Base-by-base conservation (phyloP, 2,888 invertebrate genomes). In the Mystacides longicornis region DNA sequence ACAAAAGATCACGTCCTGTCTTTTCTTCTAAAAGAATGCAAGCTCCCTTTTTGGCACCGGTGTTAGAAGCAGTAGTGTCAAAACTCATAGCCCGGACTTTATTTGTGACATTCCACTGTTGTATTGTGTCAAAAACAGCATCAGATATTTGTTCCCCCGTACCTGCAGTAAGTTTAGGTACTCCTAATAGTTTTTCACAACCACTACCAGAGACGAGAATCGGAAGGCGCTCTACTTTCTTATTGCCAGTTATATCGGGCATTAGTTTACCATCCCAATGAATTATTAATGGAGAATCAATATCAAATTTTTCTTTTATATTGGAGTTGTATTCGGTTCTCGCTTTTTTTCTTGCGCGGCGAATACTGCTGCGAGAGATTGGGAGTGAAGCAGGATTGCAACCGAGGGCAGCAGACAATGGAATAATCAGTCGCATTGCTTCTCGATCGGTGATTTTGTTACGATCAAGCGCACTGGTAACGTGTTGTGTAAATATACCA, bases 11-110 rank as follows among this genome's bases (percentile, higher is more conserved):
- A 31, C 7, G 31, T 31, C 31, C n/a, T n/a, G n/a, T n/a, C 20
- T 46, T 46, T 46, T 11, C 47, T 46, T 46, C 11, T 46, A 46
- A 20, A 20, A 46, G 47, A 46, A 19, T 43, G 47, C 47, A 46
- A 19, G 47, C 47, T 46, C 20, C 20, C 20, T 46, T 46, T 46
- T 46, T 46, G 47, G 18, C 47, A 46, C n/a, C n/a, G n/a, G n/a
- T n/a, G n/a, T n/a, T n/a, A n/a, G n/a, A n/a, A n/a, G n/a, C n/a
- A n/a, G n/a, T n/a, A n/a, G n/a, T n/a, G n/a, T n/a, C n/a, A n/a
- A n/a, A n/a, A n/a, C n/a, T n/a, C n/a, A n/a, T n/a, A n/a, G n/a
- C n/a, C n/a, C n/a, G n/a, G n/a, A n/a, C n/a, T n/a, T n/a, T n/a
- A n/a, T n/a, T n/a, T n/a, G n/a, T n/a, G n/a, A n/a, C n/a, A 31